Evolutionary conservation across 2,113 vertebrate genomes (phyloP), one percentile per base, ranked within the genome.

Genomic region (Microtus ochrogaster): DNA sequence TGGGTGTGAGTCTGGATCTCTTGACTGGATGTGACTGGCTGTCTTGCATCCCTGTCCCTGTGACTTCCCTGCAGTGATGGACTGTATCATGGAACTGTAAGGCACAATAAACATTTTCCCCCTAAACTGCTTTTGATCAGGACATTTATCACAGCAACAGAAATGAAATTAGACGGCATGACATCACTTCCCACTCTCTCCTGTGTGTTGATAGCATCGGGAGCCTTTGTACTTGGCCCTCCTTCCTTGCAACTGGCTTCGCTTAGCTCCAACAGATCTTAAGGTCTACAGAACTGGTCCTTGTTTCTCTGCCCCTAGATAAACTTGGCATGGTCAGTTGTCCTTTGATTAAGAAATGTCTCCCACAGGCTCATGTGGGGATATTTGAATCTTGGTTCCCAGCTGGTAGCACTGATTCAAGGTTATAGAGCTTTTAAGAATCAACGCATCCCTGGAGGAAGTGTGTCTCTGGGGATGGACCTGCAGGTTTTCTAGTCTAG

Each of bases 161-260:
- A 44, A 44, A 30, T 10, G 9, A 44, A 41, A 28, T 39, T 19
- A 44, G 39, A 5, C 58, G 65, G 2, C 52, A 47, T 55, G 44
- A 86, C 19, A 47, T 1, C 30, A 28, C 28, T 63, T 41, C 8
- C 36, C 0, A 7, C 9, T 7, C 1, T 52, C 5, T 22, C 36
- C 72, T 92, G 39, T 58, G 30, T 4, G 11, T 74, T 70, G 65
- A 11, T 33, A 21, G 68, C 49, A 7, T 47, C 39, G 1, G 13
- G 19, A 10, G 14, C 66, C 77, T 39, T 58, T 73, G 41, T 39
- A 66, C 39, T 36, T 47, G 33, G 33, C 1, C 72, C 44, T 52
- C 19, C 74, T 76, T 79, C 39, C 39, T 85, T 52, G 26, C 92
- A 28, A 33, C 0, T 26, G 24, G 58, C 76, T 91, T 83, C 0